Base-by-base conservation (phyloP, 2,888 invertebrate genomes). In the Erebia ligea region DNA sequence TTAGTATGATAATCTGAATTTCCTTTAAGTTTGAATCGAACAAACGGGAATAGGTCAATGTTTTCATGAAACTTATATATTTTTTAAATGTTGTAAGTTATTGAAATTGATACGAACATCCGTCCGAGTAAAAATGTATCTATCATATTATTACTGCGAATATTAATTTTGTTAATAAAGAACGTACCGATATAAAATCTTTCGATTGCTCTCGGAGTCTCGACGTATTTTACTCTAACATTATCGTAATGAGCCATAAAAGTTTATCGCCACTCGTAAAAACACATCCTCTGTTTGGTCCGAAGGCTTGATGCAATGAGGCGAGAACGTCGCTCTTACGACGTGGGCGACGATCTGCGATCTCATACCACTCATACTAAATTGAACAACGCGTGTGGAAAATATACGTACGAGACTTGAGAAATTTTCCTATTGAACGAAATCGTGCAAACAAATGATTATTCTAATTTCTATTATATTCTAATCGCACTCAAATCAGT, bases 161-260 rank as follows among this genome's bases (percentile, higher is more conserved):
- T 21, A 57, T 57, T 6, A 57, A 57, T 57, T 57, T 56, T 57
- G 25, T 21, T 57, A 2, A 5, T 13, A 10, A 25, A 57, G 56
- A 17, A 19, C 15, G 25, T 58, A 34, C 40, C 40, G 17, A 17
- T 34, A 15, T 42, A 48, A 70, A 84, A 84, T 84, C 82, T 80
- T 86, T 83, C 82, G 84, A 86, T 87, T 86, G 83, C 82, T 81
- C 79, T 82, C 77, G 74, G 74, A 77, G 80, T 81, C 79, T 82
- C 77, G 74, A 77, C 80, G 82, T 86, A 86, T 87, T 90, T 88
- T 84, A 87, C 83, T 86, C 82, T 84, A 86, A 82, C 83, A 84
- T 85, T 87, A 88, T 87, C 86, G 86, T 90, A 89, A 90, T 89
- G 86, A 87, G 81, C 83, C 80, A 80, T 91, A 87, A 90, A 90